A percentile compares a stretch with the other conserved stretches of the same genome.
phyloP scores from a whole-genome alignment of 2,113 vertebrate species.

The Aix galericulata region DNA sequence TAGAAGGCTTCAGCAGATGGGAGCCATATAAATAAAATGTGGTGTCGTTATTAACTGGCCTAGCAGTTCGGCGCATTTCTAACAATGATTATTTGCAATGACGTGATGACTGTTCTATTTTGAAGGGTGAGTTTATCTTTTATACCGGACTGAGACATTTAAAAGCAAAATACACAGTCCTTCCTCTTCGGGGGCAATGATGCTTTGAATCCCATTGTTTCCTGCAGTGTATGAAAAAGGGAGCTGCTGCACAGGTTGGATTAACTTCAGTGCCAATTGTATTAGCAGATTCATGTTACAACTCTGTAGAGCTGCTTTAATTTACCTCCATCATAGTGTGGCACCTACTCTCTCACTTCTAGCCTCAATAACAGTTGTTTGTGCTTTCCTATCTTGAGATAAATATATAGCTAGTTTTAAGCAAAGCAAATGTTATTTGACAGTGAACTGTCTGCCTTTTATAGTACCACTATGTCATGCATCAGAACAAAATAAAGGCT shows the following conservation, averaged over 20 bases:
- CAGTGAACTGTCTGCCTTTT: background rate
- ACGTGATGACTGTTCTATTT: conserved; percentile 64
- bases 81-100: conserved; percentile 72
- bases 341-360: background rate
- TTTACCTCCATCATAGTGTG: background rate
- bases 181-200: background rate
- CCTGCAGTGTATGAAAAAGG: background rate
- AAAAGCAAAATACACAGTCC: conserved; percentile 46
- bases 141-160: conserved; percentile 8
- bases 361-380: background rate
- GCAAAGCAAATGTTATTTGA: background rate
- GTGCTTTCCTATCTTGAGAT: background rate
- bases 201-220: conserved; percentile 28
- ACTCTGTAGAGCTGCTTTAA: conserved; percentile 9
- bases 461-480: background rate
- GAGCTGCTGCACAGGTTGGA: conserved; percentile 10
- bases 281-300: conserved; percentile 35
- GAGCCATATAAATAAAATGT: conserved; percentile 78
- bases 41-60: conserved; percentile 75
- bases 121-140: conserved; percentile 67
- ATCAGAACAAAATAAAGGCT: background rate
- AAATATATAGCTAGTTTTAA: background rate
- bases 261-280: conserved; percentile 53
- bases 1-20: conserved; percentile 80
- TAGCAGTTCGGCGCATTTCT: conserved; percentile 67